Evolutionary conservation across 2,888 invertebrate genomes (phyloP), one percentile per base, ranked within the genome.

Genomic region (Fragum fragum): DNA sequence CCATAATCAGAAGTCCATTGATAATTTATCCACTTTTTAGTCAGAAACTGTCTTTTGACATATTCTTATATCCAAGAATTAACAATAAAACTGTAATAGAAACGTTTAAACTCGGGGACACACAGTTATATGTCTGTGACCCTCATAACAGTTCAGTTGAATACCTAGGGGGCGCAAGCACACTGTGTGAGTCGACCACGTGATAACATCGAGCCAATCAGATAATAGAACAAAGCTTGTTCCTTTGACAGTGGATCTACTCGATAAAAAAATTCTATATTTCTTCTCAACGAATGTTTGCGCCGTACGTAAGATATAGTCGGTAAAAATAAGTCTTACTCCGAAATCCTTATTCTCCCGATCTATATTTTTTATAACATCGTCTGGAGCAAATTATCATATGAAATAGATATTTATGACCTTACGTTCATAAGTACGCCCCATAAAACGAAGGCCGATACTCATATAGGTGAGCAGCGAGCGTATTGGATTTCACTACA

Each of bases 161-260:
- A 82, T 76, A 83, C 76, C 73, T 78, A 83, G 82, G 77, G 80
- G 85, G 85, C 85, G 85, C 82, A 75, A 80, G 82, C 72, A 78
- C 72, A 78, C 76, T 66, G 63, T 73, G 78, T 73, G 55, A 63
- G 61, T 32, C 53, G 52, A 47, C 66, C 85, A 85, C 82, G 85
- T 85, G 85, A 78, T 66, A 53, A 23, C 9, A 66, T 42, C 29
- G 55, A 66, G 76, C 85, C 66, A 66, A 66, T 66, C 66, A 21
- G 42, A 66, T 42, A 66, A n/a, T 23, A 42, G 42, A 42, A 21
- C 18, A 7, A n/a, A 42, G 14, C 29, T 23, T 21, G 66, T 66
- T 42, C 42, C 11, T 66, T 66, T 26, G 66, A 42, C 66, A 42
- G 42, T 32, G 66, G 18, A 66, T 66, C 26, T 39, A 42, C 18